phyloP scores from a whole-genome alignment of 1,140 invertebrate genomes.

The Trinorchestia longiramus region DNA sequence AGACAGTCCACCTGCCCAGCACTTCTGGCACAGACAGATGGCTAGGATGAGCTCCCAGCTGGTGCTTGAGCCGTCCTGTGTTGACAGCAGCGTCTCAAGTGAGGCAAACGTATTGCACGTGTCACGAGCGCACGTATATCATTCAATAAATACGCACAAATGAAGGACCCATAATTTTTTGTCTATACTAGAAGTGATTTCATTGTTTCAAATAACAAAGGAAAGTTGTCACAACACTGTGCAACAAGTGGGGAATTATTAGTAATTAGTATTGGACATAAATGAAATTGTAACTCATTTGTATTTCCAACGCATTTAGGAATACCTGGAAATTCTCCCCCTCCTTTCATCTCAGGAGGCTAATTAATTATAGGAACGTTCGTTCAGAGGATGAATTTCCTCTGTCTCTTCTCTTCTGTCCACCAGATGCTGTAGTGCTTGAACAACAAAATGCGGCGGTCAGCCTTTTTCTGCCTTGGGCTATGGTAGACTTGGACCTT shows the following conservation, averaged over 20 bases:
- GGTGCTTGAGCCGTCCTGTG: neutral
- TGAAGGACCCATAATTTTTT: neutral
- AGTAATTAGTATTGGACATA: neutral
- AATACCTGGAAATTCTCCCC: neutral
- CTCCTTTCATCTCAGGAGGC: neutral
- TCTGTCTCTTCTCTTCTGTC: neutral
- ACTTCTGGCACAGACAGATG: conserved; percentile 33
- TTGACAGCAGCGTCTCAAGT: conserved; percentile 36
- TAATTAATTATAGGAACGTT: neutral
- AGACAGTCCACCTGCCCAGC: conserved; percentile 12
- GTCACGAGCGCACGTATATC: neutral
- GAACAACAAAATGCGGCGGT: neutral
- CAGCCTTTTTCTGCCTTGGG: too few relatives aligned
- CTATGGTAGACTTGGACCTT: too few relatives aligned
- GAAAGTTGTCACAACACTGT: neutral
- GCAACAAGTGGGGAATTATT: neutral
- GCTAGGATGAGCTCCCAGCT: neutral
- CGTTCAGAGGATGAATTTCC: neutral
- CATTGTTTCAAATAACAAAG: neutral
- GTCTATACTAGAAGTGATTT: neutral
- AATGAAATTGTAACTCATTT: neutral
- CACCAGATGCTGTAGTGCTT: neutral
- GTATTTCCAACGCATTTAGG: neutral
- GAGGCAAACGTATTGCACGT: neutral
- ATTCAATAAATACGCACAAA: neutral